Base-by-base conservation (phyloP, 2,888 invertebrate genomes). In the Epinotia ramella region DNA sequence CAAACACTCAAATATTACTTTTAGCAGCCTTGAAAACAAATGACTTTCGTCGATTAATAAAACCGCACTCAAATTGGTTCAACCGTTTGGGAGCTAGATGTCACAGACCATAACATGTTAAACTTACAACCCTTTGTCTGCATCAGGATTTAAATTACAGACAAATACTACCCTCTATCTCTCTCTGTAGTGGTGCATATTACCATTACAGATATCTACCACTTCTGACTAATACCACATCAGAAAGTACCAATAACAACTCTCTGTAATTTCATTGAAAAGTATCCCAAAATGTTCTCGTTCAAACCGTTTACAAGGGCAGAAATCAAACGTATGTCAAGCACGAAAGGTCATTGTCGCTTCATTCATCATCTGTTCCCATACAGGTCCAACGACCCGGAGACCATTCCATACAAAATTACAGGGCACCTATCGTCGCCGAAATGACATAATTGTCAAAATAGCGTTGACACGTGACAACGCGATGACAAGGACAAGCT, bases 401-500 rank as follows among this genome's bases (percentile, higher is more conserved):
- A 84, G 89, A 92, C 89, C 84, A 88, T 92, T 88, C 88, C 88
- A 90, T 85, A 92, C 91, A 87, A 93, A 94, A 94, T 94, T 93
- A 94, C 87, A 91, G 90, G 86, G 89, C 87, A 81, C 83, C 91
- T 91, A 92, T 91, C 91, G 91, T 91, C 93, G 91, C 89, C 90
- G 91, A 92, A 94, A 94, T 94, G 94, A 94, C 94, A 94, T 94
- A 94, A 94, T 94, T 94, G 94, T 94, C 94, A 90, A 94, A 94
- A 94, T 94, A 93, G 85, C 91, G 88, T 89, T 92, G 93, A 92
- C 90, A 94, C 94, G 94, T 94, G 94, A 94, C 93, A 93, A 84
- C 84, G 83, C 82, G 84, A 81, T 73, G 72, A 89, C 64, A 81
- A 87, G 86, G 91, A 93, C 80, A 73, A 78, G 78, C 16, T 78